These are phyloP conservation scores for Apamea epomidion DNA, from an alignment of 2,888 invertebrate species.

Conservation along the genomic window DNA sequence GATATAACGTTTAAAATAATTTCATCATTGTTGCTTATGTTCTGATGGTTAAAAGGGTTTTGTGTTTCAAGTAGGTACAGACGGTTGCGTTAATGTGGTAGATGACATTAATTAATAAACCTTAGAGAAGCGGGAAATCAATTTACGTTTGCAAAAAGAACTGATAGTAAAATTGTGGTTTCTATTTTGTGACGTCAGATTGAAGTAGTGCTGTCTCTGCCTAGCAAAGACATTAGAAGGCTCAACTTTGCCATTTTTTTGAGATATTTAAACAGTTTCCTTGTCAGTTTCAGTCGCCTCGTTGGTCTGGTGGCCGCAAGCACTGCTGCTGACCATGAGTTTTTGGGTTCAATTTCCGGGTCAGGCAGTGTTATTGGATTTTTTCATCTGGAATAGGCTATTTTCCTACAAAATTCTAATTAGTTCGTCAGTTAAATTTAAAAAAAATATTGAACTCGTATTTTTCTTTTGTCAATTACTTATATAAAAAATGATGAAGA, in stretches of 20 bases:
- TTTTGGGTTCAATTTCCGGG: background rate
- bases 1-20: background rate
- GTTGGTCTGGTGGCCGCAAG: background rate
- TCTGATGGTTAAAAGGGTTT: background rate
- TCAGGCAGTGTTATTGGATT: too few species aligned
- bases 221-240: background rate
- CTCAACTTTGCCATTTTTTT: background rate
- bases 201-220: background rate
- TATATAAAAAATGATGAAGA: too few species aligned
- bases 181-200: background rate
- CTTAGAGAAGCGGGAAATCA: background rate
- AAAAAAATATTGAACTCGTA: too few species aligned
- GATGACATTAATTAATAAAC: background rate
- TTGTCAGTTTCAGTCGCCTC: background rate
- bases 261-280: background rate
- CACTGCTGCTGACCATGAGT: background rate
- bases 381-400: too few species aligned
- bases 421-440: too few species aligned
- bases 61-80: constrained; percentile 13
- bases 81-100: background rate
- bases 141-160: background rate
- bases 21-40: constrained; percentile 14
- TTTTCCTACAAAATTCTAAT: too few species aligned
- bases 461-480: too few species aligned
- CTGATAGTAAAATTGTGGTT: background rate